Base-by-base conservation (phyloP, 2,888 invertebrate genomes). In the Graphium colonna region DNA sequence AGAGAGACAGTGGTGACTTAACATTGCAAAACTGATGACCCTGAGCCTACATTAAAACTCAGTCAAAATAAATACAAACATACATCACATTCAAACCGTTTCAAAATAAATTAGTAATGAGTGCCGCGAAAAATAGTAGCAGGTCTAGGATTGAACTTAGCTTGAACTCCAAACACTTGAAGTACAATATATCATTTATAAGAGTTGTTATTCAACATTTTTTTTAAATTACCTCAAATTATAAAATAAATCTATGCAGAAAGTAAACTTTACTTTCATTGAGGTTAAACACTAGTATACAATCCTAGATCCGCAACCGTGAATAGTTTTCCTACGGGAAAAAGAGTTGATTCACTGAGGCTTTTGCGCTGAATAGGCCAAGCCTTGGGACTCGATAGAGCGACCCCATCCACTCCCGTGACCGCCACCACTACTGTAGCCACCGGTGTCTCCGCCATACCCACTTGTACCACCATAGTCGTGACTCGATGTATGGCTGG, bases 361-460 rank as follows among this genome's bases (percentile, higher is more conserved):
- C 79, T 93, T 92, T 80, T 96, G 95, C 62, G 93, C 95, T 62
- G 93, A 92, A 84, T 95, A 96, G 59, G 96, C 96, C 75, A 96
- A 82, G 69, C 93, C 92, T 75, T 96, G 95, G 58, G 95, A 93
- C 61, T 95, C 93, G 60, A 94, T 80, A 53, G 94, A 94, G 67
- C 96, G 91, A 52, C 95, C 95, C 95, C 95, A 95, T 31, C 93
- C 93, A 45, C 83, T 79, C 1, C 92, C 91, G 12, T 55, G 54
- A 39, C 90, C 60, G 41, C 64, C 59, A 0, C 91, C 91, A 28
- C 91, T 81, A 52, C 82, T 86, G 45, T 77, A 76, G 7, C 87
- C 89, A 51, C 92, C 92, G n/a, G 92, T 90, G 44, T 91, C 92
- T 16, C 93, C 93, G 4, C 93, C 92, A 60, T 93, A 92, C 3